Evolutionary conservation across 2,113 vertebrate genomes (phyloP).

Genomic region (Xenotilapia caudafasciata): DNA sequence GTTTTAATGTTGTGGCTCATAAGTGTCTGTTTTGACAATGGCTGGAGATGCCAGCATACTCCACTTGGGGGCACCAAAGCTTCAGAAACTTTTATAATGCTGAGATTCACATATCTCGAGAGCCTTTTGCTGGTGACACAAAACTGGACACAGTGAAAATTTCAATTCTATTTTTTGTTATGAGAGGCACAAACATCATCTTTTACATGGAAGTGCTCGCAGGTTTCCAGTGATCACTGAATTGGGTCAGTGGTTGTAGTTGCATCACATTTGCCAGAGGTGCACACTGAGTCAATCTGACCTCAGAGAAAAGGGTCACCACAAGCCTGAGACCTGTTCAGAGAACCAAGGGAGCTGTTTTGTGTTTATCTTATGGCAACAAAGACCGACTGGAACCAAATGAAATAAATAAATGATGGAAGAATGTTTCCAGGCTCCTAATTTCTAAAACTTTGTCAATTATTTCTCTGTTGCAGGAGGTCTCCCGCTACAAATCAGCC

Average conservation of each 20-base stretch:
- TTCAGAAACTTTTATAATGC: background rate
- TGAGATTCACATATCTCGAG: background rate
- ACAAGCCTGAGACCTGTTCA: background rate
- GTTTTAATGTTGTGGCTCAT: background rate
- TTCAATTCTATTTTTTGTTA: background rate
- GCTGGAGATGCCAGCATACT: background rate
- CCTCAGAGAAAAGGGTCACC: background rate
- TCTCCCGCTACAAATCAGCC: slow-evolving; percentile 86
- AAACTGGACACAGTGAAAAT: background rate
- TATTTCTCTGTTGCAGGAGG: slow-evolving; percentile 73
- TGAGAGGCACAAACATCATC: background rate
- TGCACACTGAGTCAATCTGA: background rate
- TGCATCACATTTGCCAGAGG: background rate
- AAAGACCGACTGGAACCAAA: background rate
- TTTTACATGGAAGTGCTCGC: background rate
- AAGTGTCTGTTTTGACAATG: background rate
- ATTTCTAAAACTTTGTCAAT: background rate
- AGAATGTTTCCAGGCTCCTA: background rate
- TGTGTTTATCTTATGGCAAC: background rate
- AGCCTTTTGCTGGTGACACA: background rate
- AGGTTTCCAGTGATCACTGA: background rate
- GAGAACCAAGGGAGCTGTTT: background rate
- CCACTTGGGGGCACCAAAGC: slow-evolving; percentile 38
- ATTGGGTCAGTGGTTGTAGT: background rate
- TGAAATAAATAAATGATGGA: background rate